phyloP scores from a whole-genome alignment of 1,140 invertebrate species.

The Laupala kohalensis region DNA sequence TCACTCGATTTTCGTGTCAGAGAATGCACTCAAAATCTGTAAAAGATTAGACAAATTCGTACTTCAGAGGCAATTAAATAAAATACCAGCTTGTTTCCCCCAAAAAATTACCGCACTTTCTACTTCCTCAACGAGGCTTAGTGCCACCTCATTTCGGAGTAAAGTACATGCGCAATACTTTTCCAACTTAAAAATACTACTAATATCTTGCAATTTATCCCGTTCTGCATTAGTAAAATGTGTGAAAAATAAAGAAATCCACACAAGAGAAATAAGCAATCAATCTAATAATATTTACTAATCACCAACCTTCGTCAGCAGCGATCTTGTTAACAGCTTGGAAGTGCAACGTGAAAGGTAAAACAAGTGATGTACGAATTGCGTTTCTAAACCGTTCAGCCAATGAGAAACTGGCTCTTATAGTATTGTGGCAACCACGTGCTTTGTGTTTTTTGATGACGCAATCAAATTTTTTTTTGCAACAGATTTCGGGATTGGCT shows the following conservation, averaged over 20 bases:
- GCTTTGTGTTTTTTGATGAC: constrained; percentile 6
- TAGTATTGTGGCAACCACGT: not conserved
- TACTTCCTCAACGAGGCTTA: not conserved
- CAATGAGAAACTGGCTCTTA: not conserved
- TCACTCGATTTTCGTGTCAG: not conserved
- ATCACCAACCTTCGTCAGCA: not conserved
- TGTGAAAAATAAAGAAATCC: not conserved
- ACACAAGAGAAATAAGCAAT: not conserved
- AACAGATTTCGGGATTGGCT: too few species aligned
- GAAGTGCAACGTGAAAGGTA: not conserved
- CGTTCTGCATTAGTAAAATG: not conserved
- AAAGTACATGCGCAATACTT: not conserved
- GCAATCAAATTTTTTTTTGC: not conserved
- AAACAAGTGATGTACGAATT: constrained; percentile 1
- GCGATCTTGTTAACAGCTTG: not conserved
- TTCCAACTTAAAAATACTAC: not conserved
- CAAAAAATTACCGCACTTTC: not conserved
- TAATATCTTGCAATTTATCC: not conserved
- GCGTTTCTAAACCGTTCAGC: not conserved
- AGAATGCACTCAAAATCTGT: not conserved
- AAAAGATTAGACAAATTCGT: too few species aligned
- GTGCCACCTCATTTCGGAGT: not conserved
- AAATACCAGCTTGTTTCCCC: not conserved
- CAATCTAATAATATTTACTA: not conserved
- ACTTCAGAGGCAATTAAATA: too few species aligned